Conservation (phyloP, 1,140 invertebrate genomes). For the Polyergus mexicanus region DNA sequence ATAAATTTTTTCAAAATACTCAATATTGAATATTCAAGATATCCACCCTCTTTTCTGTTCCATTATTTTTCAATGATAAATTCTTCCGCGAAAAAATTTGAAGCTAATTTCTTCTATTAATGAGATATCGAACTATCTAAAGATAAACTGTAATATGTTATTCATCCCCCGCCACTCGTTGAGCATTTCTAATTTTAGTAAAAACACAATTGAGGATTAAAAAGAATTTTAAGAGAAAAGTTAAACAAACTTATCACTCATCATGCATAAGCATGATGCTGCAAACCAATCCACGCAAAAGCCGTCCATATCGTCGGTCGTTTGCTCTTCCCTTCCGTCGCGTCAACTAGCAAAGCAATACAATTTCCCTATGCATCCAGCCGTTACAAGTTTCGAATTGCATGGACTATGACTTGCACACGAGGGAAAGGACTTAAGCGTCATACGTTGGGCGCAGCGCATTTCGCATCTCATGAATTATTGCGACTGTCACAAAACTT, state of each 20-base stretch:
- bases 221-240: neutral
- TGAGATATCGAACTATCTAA: neutral
- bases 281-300: neutral
- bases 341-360: constrained; percentile 20
- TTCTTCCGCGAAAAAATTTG: neutral
- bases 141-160: neutral
- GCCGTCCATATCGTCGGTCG: neutral
- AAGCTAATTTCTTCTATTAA: neutral
- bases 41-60: neutral
- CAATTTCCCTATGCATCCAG: neutral
- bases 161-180: neutral
- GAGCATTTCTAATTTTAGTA: neutral
- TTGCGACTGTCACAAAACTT: constrained; percentile 40
- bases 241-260: neutral
- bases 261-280: neutral
- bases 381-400: constrained; percentile 33
- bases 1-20: constrained; percentile 6
- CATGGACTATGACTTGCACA: constrained; percentile 16
- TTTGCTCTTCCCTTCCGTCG: neutral
- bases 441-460: constrained; percentile 10
- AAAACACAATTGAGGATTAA: neutral
- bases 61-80: neutral
- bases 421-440: constrained; percentile 2
- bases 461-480: constrained; percentile 18
- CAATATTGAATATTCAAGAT: neutral